phyloP scores from a whole-genome alignment of 2,888 invertebrate genomes.

The Drosophila tanythrix region DNA sequence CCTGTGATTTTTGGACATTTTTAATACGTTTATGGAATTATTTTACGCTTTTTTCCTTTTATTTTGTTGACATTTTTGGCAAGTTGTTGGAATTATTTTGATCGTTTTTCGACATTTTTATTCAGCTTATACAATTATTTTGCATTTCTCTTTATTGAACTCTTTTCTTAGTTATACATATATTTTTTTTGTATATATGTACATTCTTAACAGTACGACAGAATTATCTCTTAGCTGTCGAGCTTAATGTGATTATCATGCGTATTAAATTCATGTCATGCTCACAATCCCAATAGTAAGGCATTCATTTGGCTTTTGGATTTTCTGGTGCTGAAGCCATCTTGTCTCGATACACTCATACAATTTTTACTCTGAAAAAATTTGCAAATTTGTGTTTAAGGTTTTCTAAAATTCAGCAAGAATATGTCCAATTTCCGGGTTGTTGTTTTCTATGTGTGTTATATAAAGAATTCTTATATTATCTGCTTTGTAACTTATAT shows the following conservation, averaged over 20 bases:
- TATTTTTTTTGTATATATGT: neutral
- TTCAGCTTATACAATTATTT: neutral
- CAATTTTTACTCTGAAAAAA: neutral
- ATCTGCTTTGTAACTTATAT: neutral
- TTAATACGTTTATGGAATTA: neutral
- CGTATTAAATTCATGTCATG: slow-evolving; percentile 1
- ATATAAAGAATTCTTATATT: neutral
- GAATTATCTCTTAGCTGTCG: neutral
- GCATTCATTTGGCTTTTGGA: slow-evolving; percentile 3
- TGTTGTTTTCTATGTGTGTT: neutral
- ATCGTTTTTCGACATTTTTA: neutral
- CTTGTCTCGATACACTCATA: neutral
- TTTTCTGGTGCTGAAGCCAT: neutral
- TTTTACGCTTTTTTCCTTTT: neutral
- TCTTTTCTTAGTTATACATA: neutral
- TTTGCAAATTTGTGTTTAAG: neutral
- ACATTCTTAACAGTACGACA: neutral
- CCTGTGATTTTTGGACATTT: neutral
- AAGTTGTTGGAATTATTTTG: neutral
- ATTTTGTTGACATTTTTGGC: neutral
- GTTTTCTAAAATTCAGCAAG: neutral
- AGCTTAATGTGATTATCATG: slow-evolving; percentile 7
- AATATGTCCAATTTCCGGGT: neutral
- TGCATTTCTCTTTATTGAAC: neutral
- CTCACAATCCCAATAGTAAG: neutral